These are phyloP conservation scores for Microcebus griseorufus DNA, from an alignment of 2,113 vertebrate genomes.

Conservation along the genomic window DNA sequence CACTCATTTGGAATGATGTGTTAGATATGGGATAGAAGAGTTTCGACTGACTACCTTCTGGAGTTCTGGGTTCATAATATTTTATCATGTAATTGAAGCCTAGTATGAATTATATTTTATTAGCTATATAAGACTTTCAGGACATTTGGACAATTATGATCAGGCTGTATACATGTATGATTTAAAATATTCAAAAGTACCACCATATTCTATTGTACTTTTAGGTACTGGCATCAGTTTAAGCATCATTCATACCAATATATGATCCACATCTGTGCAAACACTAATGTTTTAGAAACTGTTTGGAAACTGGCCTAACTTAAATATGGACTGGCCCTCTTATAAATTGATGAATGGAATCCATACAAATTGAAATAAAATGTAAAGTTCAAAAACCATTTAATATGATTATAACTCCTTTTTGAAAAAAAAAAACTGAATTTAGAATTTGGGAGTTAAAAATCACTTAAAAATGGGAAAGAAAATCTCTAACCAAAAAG, in stretches of 20 bases:
- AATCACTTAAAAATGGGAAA: not conserved
- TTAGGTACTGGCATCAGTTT: not conserved
- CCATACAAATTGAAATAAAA: not conserved
- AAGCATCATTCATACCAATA: not conserved
- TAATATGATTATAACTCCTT: not conserved
- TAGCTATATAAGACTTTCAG: not conserved
- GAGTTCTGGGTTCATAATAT: conserved; percentile 20
- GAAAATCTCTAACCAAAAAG: not conserved
- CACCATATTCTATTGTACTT: not conserved
- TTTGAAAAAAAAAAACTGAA: not conserved
- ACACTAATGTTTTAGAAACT: conserved; percentile 4
- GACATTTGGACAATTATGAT: not conserved
- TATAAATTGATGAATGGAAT: conserved; percentile 6
- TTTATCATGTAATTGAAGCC: not conserved
- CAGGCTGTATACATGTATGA: not conserved
- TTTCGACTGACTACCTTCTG: conserved; percentile 5
- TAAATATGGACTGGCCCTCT: not conserved
- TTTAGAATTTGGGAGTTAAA: conserved; percentile 28
- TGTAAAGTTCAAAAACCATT: conserved; percentile 1
- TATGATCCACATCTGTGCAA: not conserved
- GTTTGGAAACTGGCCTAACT: not conserved
- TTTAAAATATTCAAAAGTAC: conserved; percentile 6
- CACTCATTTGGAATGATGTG: not conserved
- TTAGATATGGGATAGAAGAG: not conserved
- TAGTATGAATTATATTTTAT: not conserved